Evolutionary conservation across 2,797 vertebrate genomes (phyloP), one percentile per base, ranked within the genome.

Genomic region (Luscinia megarhynchos): DNA sequence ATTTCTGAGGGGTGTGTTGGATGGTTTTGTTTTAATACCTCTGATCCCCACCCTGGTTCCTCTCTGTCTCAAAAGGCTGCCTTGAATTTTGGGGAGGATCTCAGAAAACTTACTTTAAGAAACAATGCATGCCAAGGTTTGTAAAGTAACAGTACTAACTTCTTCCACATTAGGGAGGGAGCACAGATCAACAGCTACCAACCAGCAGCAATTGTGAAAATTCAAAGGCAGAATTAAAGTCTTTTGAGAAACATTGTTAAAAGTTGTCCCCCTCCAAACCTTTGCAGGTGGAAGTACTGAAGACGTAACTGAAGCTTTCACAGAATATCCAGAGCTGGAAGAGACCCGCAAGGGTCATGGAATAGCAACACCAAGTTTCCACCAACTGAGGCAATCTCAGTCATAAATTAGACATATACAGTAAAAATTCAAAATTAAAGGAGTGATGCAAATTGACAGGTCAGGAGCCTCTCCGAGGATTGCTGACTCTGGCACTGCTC

Each of bases 371-470:
- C 6, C 19, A 5, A 0, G 1, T 38, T 66, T 45, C 19, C 32
- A 10, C 38, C 45, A 8, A 24, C 19, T 9, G 41, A 64, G 41
- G 30, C 51, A 14, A n/a, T 2, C 54, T 14, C 48, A n/a, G 32
- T 1, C n/a, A 40, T 0, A 3, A 1, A 9, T 18, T 34, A 36
- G 4, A 34, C 15, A 53, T 0, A 18, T 0, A 27, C 8, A 41
- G 30, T 5, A 20, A 68, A 84, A 59, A 32, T 1, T 32, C 16
- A 8, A 22, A 41, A 58, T 15, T 23, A 16, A 46, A 50, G 14
- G 8, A 36, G 11, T 0, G 7, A 38, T 2, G 12, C 5, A 12
- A 61, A 20, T 0, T 2, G 27, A n/a, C 11, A 58, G 16, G 3
- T 38, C 18, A 19, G 51, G 15, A 43, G 30, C 29, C 63, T 6